Evolutionary conservation across 2,888 invertebrate genomes (phyloP).

Genomic region (Cephus pygmeus): DNA sequence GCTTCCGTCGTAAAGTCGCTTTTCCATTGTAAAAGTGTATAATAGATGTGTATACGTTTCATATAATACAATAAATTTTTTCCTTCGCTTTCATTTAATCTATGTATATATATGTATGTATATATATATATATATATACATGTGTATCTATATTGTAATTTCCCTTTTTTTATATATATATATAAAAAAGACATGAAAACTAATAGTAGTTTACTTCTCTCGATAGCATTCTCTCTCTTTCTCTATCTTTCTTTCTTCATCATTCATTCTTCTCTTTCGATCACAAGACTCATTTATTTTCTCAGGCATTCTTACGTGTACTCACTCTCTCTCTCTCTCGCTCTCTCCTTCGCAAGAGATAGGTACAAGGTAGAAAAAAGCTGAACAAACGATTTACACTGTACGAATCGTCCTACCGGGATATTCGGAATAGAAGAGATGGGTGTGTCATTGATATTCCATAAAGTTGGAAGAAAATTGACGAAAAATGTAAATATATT

Average conservation of each 20-base stretch:
- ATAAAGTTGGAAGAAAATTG: slow-evolving; percentile 38
- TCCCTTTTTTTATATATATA: neutral
- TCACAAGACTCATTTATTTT: neutral
- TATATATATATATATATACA: neutral
- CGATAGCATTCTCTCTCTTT: neutral
- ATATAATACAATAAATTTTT: slow-evolving; percentile 61
- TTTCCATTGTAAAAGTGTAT: slow-evolving; percentile 32
- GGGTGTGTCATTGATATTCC: neutral
- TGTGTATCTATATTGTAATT: neutral
- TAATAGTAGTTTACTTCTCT: slow-evolving; percentile 29
- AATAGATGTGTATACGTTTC: slow-evolving; percentile 55
- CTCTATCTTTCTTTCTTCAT: neutral
- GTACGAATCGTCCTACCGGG: neutral
- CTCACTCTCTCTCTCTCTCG: neutral
- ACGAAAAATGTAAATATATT: slow-evolving; percentile 22
- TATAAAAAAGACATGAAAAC: slow-evolving; percentile 59
- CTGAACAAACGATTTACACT: slow-evolving; percentile 11
- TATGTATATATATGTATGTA: neutral
- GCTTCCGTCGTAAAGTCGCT: slow-evolving; percentile 52
- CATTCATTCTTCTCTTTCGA: neutral
- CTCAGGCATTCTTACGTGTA: neutral
- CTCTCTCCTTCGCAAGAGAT: slow-evolving; percentile 18
- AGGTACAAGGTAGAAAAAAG: slow-evolving; percentile 55
- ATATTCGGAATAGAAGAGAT: neutral
- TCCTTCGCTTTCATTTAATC: neutral